A percentile compares a stretch with the other conserved stretches of the same genome.
Evolutionary conservation across 2,888 invertebrate genomes (phyloP).

Genomic region (Phragmatobia fuliginosa): DNA sequence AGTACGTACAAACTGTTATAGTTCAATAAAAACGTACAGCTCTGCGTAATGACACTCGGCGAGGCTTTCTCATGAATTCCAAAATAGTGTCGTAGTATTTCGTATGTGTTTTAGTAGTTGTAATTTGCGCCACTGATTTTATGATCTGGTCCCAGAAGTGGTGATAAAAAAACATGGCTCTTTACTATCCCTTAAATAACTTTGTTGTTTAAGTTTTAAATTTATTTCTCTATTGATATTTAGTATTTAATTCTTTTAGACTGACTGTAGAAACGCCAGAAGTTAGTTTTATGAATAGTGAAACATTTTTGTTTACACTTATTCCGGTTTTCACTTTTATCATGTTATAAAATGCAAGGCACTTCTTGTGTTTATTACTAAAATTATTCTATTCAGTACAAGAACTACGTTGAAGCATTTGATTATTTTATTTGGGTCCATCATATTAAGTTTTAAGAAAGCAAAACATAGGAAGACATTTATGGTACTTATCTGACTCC

Average conservation of each 20-base stretch:
- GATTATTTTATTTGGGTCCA: neutral
- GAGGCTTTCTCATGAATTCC: constrained; percentile 64
- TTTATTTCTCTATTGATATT: neutral
- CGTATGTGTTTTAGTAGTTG: constrained; percentile 33
- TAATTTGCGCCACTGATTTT: constrained; percentile 23
- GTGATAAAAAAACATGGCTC: constrained; percentile 12
- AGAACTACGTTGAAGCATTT: neutral
- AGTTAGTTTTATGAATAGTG: neutral
- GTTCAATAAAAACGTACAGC: constrained; percentile 75
- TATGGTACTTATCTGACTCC: neutral
- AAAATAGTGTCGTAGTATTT: constrained; percentile 48
- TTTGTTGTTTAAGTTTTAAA: neutral
- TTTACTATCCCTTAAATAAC: constrained; percentile 11
- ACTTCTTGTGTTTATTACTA: neutral
- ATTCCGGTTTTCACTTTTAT: neutral
- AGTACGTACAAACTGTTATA: constrained; percentile 65
- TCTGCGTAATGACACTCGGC: constrained; percentile 64
- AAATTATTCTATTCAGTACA: neutral
- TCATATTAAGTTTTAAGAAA: too few relatives aligned
- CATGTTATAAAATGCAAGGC: neutral
- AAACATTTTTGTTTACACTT: neutral
- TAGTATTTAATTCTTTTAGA: neutral
- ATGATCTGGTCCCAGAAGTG: constrained; percentile 14
- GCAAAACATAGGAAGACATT: neutral
- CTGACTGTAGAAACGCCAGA: neutral